These are phyloP conservation scores for Danio kyathit DNA, from an alignment of 2,797 vertebrate species.

Conservation along the genomic window DNA sequence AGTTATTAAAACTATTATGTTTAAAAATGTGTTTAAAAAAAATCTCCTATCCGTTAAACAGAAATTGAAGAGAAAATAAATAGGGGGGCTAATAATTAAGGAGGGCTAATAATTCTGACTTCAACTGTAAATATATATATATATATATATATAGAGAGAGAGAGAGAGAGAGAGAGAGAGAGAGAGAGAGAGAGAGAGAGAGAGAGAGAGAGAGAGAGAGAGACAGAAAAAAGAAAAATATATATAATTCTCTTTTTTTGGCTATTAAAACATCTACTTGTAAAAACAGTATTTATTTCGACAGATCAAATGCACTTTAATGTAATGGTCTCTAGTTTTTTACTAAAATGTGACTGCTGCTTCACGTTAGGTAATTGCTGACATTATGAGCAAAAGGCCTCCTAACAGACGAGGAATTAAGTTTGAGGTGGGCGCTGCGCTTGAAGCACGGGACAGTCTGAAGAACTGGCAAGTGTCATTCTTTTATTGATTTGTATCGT, in stretches of 20 bases:
- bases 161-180: no score
- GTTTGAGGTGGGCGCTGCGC: constrained; percentile 94
- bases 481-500: background rate
- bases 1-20: no score
- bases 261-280: background rate
- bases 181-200: no score
- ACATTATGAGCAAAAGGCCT: constrained; percentile 91
- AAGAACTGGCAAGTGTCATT: constrained; percentile 82
- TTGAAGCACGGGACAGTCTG: constrained; percentile 94
- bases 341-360: constrained; percentile 61
- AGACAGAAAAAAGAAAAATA: no score
- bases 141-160: no score
- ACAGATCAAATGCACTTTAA: background rate
- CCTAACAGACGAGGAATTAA: constrained; percentile 93
- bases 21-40: no score
- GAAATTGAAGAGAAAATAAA: no score
- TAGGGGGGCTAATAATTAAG: no score
- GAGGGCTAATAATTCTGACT: no score
- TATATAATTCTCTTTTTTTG: background rate
- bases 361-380: constrained; percentile 2
- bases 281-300: background rate
- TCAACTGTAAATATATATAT: no score
- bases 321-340: background rate
- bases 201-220: no score
- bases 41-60: no score